Evolutionary conservation across 2,113 vertebrate species (phyloP).

Genomic region (Sitta europaea): DNA sequence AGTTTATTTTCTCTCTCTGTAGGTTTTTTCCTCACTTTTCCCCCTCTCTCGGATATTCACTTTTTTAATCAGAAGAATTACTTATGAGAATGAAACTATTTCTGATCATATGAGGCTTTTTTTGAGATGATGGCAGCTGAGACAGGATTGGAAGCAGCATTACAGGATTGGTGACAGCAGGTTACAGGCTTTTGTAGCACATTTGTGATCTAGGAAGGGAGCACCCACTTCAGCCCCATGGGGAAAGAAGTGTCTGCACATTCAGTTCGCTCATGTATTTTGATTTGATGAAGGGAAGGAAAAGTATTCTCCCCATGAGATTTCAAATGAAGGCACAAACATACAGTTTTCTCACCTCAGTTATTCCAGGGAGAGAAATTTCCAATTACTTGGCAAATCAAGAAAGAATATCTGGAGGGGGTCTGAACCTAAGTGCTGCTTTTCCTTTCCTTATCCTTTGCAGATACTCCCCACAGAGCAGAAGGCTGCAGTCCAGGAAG

Average conservation of each 20-base stretch:
- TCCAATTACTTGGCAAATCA: slow-evolving; percentile 1
- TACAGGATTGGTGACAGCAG: background rate
- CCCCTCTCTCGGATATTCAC: background rate
- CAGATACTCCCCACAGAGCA: background rate
- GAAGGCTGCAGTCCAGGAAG: background rate
- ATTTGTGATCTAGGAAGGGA: background rate
- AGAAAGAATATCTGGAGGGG: background rate
- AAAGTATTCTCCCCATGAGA: background rate
- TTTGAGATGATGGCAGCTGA: background rate
- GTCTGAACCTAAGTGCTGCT: background rate
- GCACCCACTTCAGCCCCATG: background rate
- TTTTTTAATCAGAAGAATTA: slow-evolving; percentile 13
- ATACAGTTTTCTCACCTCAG: background rate
- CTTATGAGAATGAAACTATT: background rate
- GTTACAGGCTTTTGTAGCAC: background rate
- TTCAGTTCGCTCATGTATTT: background rate
- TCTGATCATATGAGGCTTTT: background rate
- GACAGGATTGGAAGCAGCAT: background rate
- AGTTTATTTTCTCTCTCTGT: background rate
- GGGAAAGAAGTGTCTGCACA: background rate
- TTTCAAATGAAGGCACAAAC: slow-evolving; percentile 10
- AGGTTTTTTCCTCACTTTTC: background rate
- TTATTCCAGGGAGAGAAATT: background rate
- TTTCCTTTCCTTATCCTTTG: background rate
- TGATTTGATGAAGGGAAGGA: background rate